These are phyloP conservation scores for Parnassius glacialis DNA, from an alignment of 2,888 invertebrate genomes.

Conservation along the genomic window DNA sequence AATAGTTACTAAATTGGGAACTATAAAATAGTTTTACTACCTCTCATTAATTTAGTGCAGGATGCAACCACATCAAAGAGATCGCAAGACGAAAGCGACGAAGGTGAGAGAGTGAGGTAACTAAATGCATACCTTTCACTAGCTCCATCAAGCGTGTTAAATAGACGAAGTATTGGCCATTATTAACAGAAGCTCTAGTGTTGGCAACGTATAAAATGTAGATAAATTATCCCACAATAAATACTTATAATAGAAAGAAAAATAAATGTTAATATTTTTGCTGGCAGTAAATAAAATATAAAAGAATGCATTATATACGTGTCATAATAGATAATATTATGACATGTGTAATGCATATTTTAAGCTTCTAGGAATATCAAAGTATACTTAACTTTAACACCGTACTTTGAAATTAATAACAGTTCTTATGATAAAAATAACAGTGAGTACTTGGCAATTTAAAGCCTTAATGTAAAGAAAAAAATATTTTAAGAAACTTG, in stretches of 20 bases:
- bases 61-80: constrained; percentile 24
- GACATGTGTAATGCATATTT: no score
- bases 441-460: constrained; percentile 6
- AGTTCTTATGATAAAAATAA: constrained; percentile 4
- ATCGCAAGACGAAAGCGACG: constrained; percentile 6
- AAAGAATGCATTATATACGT: no score
- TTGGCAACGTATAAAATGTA: no score
- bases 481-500: constrained; percentile 20
- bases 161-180: constrained; percentile 2
- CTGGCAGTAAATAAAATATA: no score
- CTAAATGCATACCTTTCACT: constrained; percentile 7
- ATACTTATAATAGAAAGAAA: no score
- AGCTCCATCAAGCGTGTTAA: constrained; percentile 2
- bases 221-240: no score
- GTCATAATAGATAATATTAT: no score
- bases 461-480: background rate
- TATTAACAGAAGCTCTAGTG: no score
- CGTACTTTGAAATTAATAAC: background rate
- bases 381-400: background rate
- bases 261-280: no score
- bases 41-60: constrained; percentile 17
- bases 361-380: no score
- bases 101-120: constrained; percentile 5
- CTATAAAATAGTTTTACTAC: constrained; percentile 8
- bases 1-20: constrained; percentile 24